A percentile compares a stretch with the other conserved stretches of the same genome.
phyloP scores from a whole-genome alignment of 2,888 invertebrate genomes.

The Rugalucina vietnamica region DNA sequence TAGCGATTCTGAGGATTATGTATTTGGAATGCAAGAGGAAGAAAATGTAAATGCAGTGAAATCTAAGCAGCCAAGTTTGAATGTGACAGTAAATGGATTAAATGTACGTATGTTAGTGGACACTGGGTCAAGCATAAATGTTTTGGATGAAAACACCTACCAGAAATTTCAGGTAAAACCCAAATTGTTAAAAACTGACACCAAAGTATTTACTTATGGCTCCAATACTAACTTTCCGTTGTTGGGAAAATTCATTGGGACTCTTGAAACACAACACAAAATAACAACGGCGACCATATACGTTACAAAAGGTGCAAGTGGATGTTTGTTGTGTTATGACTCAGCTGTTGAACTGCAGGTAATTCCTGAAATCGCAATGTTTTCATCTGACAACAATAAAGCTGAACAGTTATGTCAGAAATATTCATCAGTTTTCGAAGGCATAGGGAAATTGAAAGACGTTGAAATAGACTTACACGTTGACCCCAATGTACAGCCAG shows the following conservation, averaged over 20 bases:
- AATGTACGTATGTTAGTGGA: constrained; percentile 28
- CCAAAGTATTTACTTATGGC: not conserved
- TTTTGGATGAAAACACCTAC: constrained; percentile 14
- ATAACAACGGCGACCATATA: not conserved
- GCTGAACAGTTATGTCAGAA: not conserved
- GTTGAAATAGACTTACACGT: constrained; percentile 44
- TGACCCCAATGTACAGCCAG: constrained; percentile 40
- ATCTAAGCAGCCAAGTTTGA: not conserved
- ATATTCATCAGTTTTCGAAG: constrained; percentile 42
- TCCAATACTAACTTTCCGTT: not conserved
- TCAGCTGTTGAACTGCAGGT: not conserved
- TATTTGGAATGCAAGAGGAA: not conserved
- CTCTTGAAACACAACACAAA: not conserved
- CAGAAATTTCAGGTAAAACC: not conserved
- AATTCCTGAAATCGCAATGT: not conserved
- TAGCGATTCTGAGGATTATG: constrained; percentile 12
- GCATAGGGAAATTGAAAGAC: constrained; percentile 53
- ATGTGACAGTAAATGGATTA: not conserved
- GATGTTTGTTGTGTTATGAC: not conserved
- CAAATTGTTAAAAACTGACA: not conserved
- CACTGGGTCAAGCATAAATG: constrained; percentile 41
- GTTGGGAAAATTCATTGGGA: not conserved
- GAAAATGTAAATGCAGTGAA: not conserved
- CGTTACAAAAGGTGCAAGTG: not conserved
- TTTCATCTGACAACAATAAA: not conserved